These are phyloP conservation scores for Steinernema khuongi DNA, from an alignment of 1,140 invertebrate genomes.

Conservation along the genomic window DNA sequence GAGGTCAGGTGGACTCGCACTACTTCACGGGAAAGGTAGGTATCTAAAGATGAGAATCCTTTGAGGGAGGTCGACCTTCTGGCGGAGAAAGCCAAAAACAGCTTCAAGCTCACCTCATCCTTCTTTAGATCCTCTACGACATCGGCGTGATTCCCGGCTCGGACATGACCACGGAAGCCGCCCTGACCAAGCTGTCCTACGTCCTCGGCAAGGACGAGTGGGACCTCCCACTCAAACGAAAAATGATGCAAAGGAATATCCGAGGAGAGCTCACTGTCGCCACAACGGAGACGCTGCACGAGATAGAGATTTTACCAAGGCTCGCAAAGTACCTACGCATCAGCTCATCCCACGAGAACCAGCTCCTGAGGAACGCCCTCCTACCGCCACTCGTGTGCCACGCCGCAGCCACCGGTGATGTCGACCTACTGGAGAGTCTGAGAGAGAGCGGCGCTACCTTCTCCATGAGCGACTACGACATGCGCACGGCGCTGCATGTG, in stretches of 20 bases:
- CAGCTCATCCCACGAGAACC: conserved; percentile 67
- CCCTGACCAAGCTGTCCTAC: conserved; percentile 82
- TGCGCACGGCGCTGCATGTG: conserved; percentile 74
- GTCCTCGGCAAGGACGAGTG: conserved; percentile 78
- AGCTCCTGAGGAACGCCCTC: conserved; percentile 69
- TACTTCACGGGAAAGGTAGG: conserved; percentile 77
- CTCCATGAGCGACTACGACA: conserved; percentile 72
- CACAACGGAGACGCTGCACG: conserved; percentile 58
- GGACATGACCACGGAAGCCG: conserved; percentile 92
- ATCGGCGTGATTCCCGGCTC: conserved; percentile 77
- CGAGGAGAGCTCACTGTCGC: conserved; percentile 68
- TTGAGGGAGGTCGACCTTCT: conserved; percentile 8
- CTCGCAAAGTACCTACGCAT: conserved; percentile 65
- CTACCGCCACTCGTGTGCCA: conserved; percentile 73
- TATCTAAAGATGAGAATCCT: conserved; percentile 2
- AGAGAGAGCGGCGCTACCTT: conserved; percentile 68
- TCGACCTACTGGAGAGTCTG: conserved; percentile 62
- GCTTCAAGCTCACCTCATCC: background rate
- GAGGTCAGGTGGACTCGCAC: conserved; percentile 68
- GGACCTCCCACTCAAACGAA: conserved; percentile 68
- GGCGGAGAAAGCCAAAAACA: background rate
- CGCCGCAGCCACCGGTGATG: conserved; percentile 68
- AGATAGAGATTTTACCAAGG: conserved; percentile 64
- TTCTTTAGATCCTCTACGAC: conserved; percentile 61
- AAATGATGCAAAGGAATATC: conserved; percentile 75